Percentiles rank a stretch among this genome's conserved stretches.
These are phyloP conservation scores for Zaprionus vittiger DNA, from an alignment of 1,140 invertebrate genomes.

Conservation along the genomic window DNA sequence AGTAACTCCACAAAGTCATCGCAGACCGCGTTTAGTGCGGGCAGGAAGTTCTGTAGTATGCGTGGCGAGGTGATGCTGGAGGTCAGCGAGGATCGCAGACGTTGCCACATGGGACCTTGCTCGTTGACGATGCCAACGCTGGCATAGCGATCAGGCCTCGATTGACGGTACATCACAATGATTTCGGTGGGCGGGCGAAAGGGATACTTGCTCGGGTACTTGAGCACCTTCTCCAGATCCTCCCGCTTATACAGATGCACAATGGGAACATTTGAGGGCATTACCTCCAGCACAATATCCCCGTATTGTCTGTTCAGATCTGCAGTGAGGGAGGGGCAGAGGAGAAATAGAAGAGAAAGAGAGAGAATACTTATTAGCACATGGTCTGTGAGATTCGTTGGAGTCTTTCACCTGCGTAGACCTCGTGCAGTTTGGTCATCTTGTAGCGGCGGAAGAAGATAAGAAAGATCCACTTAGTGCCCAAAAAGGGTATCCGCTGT, in stretches of 20 bases:
- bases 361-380: constrained; percentile 7
- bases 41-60: constrained; percentile 91
- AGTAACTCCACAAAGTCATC: constrained; percentile 92
- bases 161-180: constrained; percentile 90
- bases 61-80: constrained; percentile 90
- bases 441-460: constrained; percentile 88
- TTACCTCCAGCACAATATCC: constrained; percentile 90
- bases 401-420: constrained; percentile 88
- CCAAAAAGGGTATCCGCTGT: constrained; percentile 89
- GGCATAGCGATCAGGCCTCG: constrained; percentile 91
- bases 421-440: constrained; percentile 91
- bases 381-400: constrained; percentile 2
- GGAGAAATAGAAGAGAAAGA: not conserved
- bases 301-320: constrained; percentile 91
- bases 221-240: constrained; percentile 92
- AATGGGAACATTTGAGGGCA: constrained; percentile 90
- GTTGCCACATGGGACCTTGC: constrained; percentile 93
- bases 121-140: constrained; percentile 92
- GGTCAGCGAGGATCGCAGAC: constrained; percentile 90
- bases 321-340: constrained; percentile 42
- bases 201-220: constrained; percentile 89
- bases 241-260: constrained; percentile 90
- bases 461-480: constrained; percentile 91
- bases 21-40: constrained; percentile 90
- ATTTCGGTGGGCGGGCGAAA: constrained; percentile 93